Evolutionary conservation across 2,797 vertebrate genomes (phyloP).

Genomic region (Paedocypris micromegethes): DNA sequence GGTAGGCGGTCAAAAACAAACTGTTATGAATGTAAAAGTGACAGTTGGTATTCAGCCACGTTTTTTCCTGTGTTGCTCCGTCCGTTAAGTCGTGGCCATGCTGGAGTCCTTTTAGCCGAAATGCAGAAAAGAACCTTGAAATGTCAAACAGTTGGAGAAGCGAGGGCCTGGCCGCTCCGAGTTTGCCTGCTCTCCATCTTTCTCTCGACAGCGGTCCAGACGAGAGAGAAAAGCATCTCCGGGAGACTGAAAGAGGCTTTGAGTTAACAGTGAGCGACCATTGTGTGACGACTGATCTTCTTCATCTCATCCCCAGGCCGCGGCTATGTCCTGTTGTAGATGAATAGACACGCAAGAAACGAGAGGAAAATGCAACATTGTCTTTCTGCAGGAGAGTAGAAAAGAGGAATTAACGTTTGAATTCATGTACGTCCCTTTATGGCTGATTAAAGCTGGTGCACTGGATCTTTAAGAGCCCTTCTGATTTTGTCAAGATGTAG

Average conservation of each 20-base stretch:
- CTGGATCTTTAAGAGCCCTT: too few relatives aligned
- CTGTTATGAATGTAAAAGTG: slow-evolving; percentile 16
- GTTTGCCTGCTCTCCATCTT: slow-evolving; percentile 22
- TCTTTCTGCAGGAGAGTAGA: background rate
- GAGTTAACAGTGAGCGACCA: slow-evolving; percentile 43
- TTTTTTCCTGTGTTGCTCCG: slow-evolving; percentile 17
- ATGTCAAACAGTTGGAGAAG: slow-evolving; percentile 36
- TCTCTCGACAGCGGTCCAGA: slow-evolving; percentile 19
- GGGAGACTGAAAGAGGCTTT: slow-evolving; percentile 38
- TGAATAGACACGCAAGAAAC: slow-evolving; percentile 33
- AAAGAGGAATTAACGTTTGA: too few relatives aligned
- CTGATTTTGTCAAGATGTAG: too few relatives aligned
- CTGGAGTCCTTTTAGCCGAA: slow-evolving; percentile 30
- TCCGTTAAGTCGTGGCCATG: slow-evolving; percentile 15
- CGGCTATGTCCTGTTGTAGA: slow-evolving; percentile 41
- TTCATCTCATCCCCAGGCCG: slow-evolving; percentile 35
- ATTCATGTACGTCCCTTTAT: too few relatives aligned
- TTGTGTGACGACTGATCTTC: slow-evolving; percentile 43
- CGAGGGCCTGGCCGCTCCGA: slow-evolving; percentile 9
- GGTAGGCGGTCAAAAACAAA: slow-evolving; percentile 7
- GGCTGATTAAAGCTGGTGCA: too few relatives aligned
- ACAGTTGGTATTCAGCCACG: slow-evolving; percentile 21
- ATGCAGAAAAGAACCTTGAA: slow-evolving; percentile 34
- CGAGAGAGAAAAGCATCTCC: slow-evolving; percentile 38
- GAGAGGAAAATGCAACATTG: slow-evolving; percentile 29